phyloP scores from a whole-genome alignment of 2,888 invertebrate species.

The Cerastis rubricosa region DNA sequence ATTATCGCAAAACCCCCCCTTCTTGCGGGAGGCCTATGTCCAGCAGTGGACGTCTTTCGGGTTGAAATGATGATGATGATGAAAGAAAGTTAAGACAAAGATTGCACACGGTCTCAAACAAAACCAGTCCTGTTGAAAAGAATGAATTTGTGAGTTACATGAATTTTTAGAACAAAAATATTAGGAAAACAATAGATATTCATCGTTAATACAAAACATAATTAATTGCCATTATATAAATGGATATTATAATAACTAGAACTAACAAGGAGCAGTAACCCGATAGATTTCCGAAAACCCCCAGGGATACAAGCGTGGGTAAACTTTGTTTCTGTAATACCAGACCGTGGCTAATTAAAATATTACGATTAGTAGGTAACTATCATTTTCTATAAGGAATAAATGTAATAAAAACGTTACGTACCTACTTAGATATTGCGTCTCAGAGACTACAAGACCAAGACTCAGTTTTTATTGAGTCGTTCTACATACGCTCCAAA shows the following conservation, averaged over 20 bases:
- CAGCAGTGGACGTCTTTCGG: too few relatives aligned
- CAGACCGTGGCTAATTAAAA: constrained; percentile 36
- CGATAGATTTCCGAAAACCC: constrained; percentile 46
- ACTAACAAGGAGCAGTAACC: constrained; percentile 35
- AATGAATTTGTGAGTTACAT: not conserved
- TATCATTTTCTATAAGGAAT: not conserved
- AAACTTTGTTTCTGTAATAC: constrained; percentile 53
- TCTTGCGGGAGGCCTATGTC: too few relatives aligned
- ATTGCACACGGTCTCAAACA: not conserved
- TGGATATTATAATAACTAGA: constrained; percentile 24
- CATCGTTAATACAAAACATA: constrained; percentile 1
- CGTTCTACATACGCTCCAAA: not conserved
- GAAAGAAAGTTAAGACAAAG: not conserved
- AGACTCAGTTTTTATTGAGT: constrained; percentile 16
- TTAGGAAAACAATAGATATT: not conserved
- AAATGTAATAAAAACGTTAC: not conserved
- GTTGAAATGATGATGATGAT: too few relatives aligned
- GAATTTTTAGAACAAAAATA: not conserved
- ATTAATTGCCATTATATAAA: not conserved
- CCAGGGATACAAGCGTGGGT: constrained; percentile 36
- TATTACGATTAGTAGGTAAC: constrained; percentile 15
- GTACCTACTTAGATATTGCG: not conserved
- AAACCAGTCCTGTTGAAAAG: not conserved
- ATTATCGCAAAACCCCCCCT: too few relatives aligned
- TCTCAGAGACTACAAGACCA: not conserved